phyloP scores from a whole-genome alignment of 2,888 invertebrate genomes.

The Stenchaetothrips biformis region DNA sequence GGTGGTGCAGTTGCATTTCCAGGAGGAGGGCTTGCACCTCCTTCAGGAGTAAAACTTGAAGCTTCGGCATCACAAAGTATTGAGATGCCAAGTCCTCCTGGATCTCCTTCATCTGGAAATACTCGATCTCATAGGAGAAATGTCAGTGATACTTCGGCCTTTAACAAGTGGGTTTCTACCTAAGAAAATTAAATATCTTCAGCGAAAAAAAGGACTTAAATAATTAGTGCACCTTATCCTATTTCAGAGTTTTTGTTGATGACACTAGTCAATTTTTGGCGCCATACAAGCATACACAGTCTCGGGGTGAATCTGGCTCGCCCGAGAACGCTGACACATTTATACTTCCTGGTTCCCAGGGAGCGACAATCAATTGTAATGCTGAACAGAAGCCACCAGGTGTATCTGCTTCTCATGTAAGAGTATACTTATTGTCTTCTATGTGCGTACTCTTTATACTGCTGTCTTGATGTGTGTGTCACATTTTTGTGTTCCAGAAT shows the following conservation, averaged over 20 bases:
- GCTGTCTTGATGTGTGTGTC: constrained; percentile 32
- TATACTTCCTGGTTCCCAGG: constrained; percentile 37
- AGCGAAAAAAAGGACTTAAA: constrained; percentile 9
- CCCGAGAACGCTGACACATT: constrained; percentile 38
- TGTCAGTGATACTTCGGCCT: constrained; percentile 78
- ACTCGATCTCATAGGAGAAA: constrained; percentile 61
- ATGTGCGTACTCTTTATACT: constrained; percentile 41
- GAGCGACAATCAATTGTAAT: constrained; percentile 8
- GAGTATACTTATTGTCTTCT: constrained; percentile 44
- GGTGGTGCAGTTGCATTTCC: constrained; percentile 42
- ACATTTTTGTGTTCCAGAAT: constrained; percentile 41
- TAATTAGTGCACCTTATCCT: constrained; percentile 32
- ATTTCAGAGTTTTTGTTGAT: constrained; percentile 62
- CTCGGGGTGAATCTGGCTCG: constrained; percentile 47
- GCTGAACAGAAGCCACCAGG: constrained; percentile 38
- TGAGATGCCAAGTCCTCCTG: constrained; percentile 24
- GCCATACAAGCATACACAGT: constrained; percentile 64
- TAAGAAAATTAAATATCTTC: constrained; percentile 16
- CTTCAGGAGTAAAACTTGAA: constrained; percentile 1
- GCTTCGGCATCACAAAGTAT: constrained; percentile 34
- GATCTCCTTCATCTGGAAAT: constrained; percentile 28
- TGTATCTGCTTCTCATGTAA: constrained; percentile 48
- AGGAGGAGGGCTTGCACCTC: constrained; percentile 40
- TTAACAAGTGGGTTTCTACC: constrained; percentile 60
- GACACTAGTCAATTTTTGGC: constrained; percentile 71